Base-by-base conservation (phyloP, 2,888 invertebrate genomes). In the Lasioglossum zephyrum region DNA sequence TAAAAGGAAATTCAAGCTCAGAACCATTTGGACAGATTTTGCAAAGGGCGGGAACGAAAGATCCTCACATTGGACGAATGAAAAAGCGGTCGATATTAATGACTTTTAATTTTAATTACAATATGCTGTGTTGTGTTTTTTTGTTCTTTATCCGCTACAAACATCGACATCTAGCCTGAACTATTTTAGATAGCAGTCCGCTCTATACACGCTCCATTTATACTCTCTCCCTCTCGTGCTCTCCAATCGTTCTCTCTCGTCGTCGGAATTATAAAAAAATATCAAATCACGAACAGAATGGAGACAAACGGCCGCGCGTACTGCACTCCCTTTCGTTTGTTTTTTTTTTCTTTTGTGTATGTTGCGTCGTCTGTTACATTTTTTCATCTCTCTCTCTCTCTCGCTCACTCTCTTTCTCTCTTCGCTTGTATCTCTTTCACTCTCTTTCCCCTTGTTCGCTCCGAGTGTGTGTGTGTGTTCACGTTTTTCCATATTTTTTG, bases 161-260 rank as follows among this genome's bases (percentile, higher is more conserved):
- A 95, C 94, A 95, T 95, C 93, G 94, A 95, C 94, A 94, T 94
- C 93, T 94, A 95, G 94, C 95, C 94, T 95, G 94, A 95, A 94
- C 94, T 95, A 95, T 94, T 94, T 93, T 93, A 94, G 92, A 94
- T 93, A 94, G 95, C 93, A 94, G 92, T 94, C 92, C 90, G 92
- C 92, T 92, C 92, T 94, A 93, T 92, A 93, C 92, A 92, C 91
- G 88, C 87, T 90, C 86, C 84, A 81, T 85, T 91, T 87, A 86
- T 82, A 84, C 88, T 76, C 77, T 77, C 77, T 77, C 36, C 66
- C 73, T 84, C 82, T 75, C 75, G 69, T n/a, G 70, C 77, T 49
- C 70, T 77, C 74, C 81, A 74, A 82, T 79, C 76, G 84, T 85
- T 75, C 75, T 84, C 82, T 82, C 81, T 81, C 84, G 82, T 91